These are phyloP conservation scores for Siphonodentalium dalli DNA, from an alignment of 2,888 invertebrate species.

Conservation along the genomic window DNA sequence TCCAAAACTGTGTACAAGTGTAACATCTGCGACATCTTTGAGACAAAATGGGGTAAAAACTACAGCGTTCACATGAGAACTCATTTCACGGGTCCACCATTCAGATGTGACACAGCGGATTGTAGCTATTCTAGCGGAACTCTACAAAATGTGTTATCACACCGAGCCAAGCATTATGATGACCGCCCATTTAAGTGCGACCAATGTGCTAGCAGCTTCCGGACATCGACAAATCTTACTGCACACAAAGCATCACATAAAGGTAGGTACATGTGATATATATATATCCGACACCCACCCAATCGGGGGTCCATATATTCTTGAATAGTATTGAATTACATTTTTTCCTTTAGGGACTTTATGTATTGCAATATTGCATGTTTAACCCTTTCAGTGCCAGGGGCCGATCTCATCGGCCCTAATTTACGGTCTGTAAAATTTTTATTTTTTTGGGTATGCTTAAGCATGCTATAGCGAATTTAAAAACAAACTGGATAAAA, in stretches of 20 bases:
- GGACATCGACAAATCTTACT: constrained; percentile 70
- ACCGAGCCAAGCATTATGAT: constrained; percentile 70
- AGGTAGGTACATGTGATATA: constrained; percentile 34
- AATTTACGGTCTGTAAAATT: too few species aligned
- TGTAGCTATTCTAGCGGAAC: constrained; percentile 69
- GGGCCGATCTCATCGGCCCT: too few species aligned
- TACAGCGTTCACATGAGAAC: constrained; percentile 72
- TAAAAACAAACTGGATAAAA: too few species aligned
- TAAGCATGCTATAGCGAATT: too few species aligned
- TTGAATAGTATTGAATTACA: too few species aligned
- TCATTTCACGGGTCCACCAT: constrained; percentile 73
- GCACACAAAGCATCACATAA: constrained; percentile 72
- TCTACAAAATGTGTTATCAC: constrained; percentile 71
- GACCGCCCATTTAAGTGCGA: constrained; percentile 68
- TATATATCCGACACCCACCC: not conserved
- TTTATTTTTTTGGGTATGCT: too few species aligned
- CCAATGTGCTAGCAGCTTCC: constrained; percentile 71
- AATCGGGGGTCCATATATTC: too few species aligned
- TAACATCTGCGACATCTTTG: constrained; percentile 72
- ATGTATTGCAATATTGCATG: too few species aligned
- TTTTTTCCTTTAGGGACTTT: too few species aligned
- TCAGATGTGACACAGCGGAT: constrained; percentile 69
- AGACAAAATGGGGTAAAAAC: constrained; percentile 72
- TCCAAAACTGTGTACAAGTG: constrained; percentile 61
- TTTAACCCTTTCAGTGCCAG: too few species aligned